Percentiles rank a stretch among this genome's conserved stretches.
Evolutionary conservation across 2,888 invertebrate genomes (phyloP).

Genomic region (Rambutsinella grinnellia): DNA sequence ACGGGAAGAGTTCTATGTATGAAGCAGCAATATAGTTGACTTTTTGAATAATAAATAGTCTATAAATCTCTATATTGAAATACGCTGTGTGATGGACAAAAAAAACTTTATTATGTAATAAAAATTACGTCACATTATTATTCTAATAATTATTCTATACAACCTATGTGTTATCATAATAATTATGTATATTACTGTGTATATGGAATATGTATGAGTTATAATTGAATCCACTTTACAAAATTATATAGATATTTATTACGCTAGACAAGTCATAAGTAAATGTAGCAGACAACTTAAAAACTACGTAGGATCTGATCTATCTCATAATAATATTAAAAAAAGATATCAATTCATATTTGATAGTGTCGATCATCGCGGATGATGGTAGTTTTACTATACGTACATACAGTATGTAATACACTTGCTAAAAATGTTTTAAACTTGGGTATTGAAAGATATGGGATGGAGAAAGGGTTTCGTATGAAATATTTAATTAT

Average conservation of each 20-base stretch:
- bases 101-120: not conserved
- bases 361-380: no score
- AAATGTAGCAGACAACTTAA: not conserved
- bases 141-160: not conserved
- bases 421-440: no score
- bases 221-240: not conserved
- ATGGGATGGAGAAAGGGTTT: slow-evolving; percentile 16
- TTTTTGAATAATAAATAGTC: not conserved
- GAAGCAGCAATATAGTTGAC: not conserved
- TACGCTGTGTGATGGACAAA: slow-evolving; percentile 51
- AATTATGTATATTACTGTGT: not conserved
- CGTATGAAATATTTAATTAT: slow-evolving; percentile 19
- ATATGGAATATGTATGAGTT: not conserved
- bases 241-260: not conserved
- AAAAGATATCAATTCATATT: not conserved
- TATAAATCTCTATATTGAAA: slow-evolving; percentile 20
- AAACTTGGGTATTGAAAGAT: not conserved
- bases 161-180: not conserved
- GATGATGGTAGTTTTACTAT: not conserved
- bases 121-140: not conserved
- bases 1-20: not conserved
- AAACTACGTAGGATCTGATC: not conserved
- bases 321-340: not conserved
- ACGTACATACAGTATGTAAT: not conserved
- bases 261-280: not conserved